These are phyloP conservation scores for Orchestes rusci DNA, from an alignment of 2,888 invertebrate species.

Conservation along the genomic window DNA sequence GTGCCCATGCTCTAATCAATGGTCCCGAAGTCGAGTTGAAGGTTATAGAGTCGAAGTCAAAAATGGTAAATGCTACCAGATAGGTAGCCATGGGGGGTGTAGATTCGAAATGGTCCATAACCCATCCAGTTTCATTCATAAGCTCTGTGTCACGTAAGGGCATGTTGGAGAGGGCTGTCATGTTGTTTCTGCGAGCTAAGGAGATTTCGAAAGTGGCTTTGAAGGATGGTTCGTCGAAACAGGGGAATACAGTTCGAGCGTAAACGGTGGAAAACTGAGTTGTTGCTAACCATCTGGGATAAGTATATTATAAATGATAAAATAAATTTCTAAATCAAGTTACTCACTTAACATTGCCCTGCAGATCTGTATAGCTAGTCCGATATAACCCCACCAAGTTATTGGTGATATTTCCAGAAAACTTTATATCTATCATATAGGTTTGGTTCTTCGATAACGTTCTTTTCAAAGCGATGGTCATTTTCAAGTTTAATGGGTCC, in stretches of 20 bases:
- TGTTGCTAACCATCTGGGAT: slow-evolving; percentile 51
- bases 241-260: slow-evolving; percentile 63
- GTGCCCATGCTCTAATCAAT: slow-evolving; percentile 44
- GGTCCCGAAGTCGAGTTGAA: slow-evolving; percentile 33
- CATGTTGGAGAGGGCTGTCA: slow-evolving; percentile 65
- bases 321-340: not conserved
- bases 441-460: slow-evolving; percentile 45
- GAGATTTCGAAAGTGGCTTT: slow-evolving; percentile 71
- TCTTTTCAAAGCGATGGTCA: slow-evolving; percentile 41
- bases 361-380: slow-evolving; percentile 51
- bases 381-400: slow-evolving; percentile 61
- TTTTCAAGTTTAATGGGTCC: slow-evolving; percentile 40
- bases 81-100: slow-evolving; percentile 71
- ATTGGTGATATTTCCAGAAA: slow-evolving; percentile 51
- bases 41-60: slow-evolving; percentile 34
- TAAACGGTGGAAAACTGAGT: slow-evolving; percentile 61
- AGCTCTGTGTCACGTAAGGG: slow-evolving; percentile 50
- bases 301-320: not conserved
- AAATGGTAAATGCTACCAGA: slow-evolving; percentile 55
- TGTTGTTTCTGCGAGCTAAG: slow-evolving; percentile 56
- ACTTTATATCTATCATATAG: slow-evolving; percentile 52
- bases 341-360: slow-evolving; percentile 47
- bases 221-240: slow-evolving; percentile 71
- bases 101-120: slow-evolving; percentile 55
- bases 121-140: slow-evolving; percentile 48